These are phyloP conservation scores for Arctocebus calabarensis DNA, from an alignment of 2,797 vertebrate species.

Conservation along the genomic window DNA sequence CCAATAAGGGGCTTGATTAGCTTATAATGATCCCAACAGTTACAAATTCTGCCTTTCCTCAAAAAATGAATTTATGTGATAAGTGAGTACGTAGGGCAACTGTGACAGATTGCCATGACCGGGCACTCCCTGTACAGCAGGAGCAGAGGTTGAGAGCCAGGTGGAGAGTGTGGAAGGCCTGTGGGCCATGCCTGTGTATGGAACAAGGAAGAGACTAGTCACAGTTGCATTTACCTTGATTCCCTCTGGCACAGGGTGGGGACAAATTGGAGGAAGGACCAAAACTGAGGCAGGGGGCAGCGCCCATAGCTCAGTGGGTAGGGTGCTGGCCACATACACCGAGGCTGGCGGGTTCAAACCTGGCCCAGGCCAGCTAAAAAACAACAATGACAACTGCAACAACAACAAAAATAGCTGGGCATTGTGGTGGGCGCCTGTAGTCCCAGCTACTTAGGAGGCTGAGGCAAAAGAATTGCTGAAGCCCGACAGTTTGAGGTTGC, in stretches of 20 bases:
- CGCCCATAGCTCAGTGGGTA: no score
- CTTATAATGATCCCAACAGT: background rate
- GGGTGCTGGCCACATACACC: no score
- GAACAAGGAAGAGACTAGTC: background rate
- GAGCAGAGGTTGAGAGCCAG: background rate
- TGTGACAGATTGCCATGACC: background rate
- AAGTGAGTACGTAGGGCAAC: background rate
- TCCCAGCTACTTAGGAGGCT: no score
- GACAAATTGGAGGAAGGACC: background rate
- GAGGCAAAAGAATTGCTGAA: no score
- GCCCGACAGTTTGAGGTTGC: no score
- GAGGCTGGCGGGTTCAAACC: no score
- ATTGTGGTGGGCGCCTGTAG: no score
- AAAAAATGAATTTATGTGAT: constrained; percentile 28
- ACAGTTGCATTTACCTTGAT: background rate
- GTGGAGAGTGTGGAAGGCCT: background rate
- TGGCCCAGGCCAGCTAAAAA: no score
- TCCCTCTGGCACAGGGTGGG: background rate
- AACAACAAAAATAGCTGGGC: no score
- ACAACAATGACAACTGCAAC: no score
- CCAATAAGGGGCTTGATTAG: background rate
- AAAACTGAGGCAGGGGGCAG: background rate
- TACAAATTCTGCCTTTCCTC: constrained; percentile 31
- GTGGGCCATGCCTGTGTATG: background rate
- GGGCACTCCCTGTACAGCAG: background rate